Percentiles rank a stretch among this genome's conserved stretches.
phyloP scores from a whole-genome alignment of 2,113 vertebrate genomes.

The Rana temporaria region DNA sequence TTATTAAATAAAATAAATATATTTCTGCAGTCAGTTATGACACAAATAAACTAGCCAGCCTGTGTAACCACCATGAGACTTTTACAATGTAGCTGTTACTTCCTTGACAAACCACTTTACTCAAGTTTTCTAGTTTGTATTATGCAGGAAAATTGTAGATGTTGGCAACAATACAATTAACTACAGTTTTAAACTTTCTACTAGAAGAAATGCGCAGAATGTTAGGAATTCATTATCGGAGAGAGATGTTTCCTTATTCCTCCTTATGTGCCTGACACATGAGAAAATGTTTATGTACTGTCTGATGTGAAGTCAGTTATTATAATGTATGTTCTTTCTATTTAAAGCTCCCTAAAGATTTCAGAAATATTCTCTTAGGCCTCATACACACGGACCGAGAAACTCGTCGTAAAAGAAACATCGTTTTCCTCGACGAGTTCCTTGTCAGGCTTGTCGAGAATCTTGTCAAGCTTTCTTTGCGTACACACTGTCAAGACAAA shows the following conservation, averaged over 20 bases:
- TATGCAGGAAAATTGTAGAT: constrained; percentile 17
- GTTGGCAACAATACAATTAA: constrained; percentile 38
- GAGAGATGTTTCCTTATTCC: constrained; percentile 23
- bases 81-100: neutral
- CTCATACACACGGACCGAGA: no score
- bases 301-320: constrained; percentile 9
- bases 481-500: no score
- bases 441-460: no score
- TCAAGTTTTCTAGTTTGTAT: constrained; percentile 17
- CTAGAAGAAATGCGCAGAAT: constrained; percentile 20
- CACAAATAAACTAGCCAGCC: neutral
- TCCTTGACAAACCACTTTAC: constrained; percentile 21
- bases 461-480: no score
- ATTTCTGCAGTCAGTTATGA: no score
- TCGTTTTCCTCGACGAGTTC: no score
- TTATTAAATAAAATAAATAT: no score
- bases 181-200: constrained; percentile 25
- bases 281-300: constrained; percentile 13
- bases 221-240: constrained; percentile 38
- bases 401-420: no score
- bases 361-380: neutral
- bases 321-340: constrained; percentile 7
- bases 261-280: constrained; percentile 29
- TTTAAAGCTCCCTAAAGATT: neutral
- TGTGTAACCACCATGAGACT: neutral